Evolutionary conservation across 64 coral and sea anemone genomes (phyloP).

Genomic region (Orbicella faveolata): DNA sequence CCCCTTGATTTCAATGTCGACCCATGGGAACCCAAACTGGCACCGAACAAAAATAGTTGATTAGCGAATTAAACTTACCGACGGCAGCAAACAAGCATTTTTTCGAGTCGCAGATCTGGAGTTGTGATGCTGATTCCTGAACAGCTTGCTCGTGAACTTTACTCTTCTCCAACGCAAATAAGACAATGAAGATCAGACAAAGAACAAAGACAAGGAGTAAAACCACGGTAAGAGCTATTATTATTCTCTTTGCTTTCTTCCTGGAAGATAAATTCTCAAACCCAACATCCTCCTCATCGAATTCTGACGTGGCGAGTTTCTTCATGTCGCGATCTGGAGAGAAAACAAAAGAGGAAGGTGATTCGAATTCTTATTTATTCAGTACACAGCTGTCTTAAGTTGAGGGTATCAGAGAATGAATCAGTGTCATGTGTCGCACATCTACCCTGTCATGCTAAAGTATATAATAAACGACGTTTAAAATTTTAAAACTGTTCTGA

Average conservation of each 20-base stretch:
- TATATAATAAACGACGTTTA: too few species aligned
- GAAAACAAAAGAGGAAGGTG: background rate
- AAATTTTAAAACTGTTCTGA: too few species aligned
- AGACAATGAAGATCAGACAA: background rate
- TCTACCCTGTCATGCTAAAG: too few species aligned
- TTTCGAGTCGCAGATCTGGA: background rate
- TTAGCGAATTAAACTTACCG: background rate
- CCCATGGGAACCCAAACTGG: background rate
- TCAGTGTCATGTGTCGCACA: too few species aligned
- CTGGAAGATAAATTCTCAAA: background rate
- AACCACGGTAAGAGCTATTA: background rate
- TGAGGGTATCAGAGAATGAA: background rate
- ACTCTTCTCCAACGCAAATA: background rate
- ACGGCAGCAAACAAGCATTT: background rate
- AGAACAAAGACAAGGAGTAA: background rate
- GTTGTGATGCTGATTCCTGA: background rate
- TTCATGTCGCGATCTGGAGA: background rate
- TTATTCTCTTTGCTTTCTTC: background rate
- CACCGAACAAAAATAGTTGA: background rate
- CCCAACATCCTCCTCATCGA: background rate
- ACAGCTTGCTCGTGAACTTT: background rate
- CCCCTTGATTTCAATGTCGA: too few species aligned
- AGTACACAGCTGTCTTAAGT: background rate
- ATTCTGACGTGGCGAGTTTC: background rate
- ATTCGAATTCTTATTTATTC: background rate